A percentile compares a stretch with the other conserved stretches of the same genome.
Evolutionary conservation across 2,888 invertebrate genomes (phyloP).

Genomic region (Chloromyia formosa): DNA sequence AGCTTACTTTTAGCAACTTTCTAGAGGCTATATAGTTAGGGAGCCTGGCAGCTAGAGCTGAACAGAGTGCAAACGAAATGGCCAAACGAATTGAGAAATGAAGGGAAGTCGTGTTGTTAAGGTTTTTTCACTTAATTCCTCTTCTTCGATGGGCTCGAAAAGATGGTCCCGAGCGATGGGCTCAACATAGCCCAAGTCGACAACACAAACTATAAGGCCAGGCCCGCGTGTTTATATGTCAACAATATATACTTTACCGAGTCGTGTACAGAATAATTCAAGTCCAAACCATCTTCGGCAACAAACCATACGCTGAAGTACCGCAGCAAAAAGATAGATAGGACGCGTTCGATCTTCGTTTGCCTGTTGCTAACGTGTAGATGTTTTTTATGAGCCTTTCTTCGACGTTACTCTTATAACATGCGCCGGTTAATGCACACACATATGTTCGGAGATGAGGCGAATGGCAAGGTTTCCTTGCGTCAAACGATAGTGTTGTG

Average conservation of each 20-base stretch:
- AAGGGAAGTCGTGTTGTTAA: conserved; percentile 48
- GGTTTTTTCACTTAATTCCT: conserved; percentile 49
- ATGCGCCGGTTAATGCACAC: conserved; percentile 6
- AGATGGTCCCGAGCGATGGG: neutral
- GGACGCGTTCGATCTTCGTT: conserved; percentile 21
- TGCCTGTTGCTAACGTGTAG: conserved; percentile 29
- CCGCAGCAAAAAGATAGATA: neutral
- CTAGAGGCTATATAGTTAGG: neutral
- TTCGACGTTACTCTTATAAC: conserved; percentile 34
- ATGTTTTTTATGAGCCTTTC: conserved; percentile 41
- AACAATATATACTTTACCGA: conserved; percentile 43
- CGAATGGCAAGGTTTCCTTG: neutral
- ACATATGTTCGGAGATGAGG: conserved; percentile 7
- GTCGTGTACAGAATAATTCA: conserved; percentile 44
- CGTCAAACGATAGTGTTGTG: too few species aligned
- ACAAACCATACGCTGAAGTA: too few species aligned
- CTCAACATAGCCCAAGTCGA: conserved; percentile 12
- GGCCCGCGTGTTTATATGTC: conserved; percentile 43
- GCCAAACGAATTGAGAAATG: conserved; percentile 47
- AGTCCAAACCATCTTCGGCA: conserved; percentile 21
- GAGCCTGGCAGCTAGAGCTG: neutral
- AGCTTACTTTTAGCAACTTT: conserved; percentile 14
- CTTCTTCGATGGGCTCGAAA: conserved; percentile 46
- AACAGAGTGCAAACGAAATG: neutral
- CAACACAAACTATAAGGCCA: neutral